Percentiles rank a stretch among this genome's conserved stretches.
Conservation (phyloP, 2,888 invertebrate species). For the Pseudococcus viburni region DNA sequence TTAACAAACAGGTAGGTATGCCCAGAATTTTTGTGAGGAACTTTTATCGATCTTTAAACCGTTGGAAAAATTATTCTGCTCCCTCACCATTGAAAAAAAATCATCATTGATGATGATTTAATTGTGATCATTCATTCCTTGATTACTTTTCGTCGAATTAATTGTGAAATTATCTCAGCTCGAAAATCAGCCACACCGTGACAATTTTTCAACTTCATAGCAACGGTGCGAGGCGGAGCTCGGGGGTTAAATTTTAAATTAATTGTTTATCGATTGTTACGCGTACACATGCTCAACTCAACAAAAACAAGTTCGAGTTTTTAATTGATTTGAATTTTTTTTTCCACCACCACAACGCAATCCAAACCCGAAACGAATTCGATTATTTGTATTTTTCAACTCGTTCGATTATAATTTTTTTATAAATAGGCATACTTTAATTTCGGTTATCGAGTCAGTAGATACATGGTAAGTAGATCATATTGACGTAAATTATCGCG, state of each 20-base stretch:
- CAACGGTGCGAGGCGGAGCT: not conserved
- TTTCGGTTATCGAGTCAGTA: not conserved
- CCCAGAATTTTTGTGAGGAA: too few species aligned
- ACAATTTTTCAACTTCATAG: not conserved
- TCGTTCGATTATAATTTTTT: not conserved
- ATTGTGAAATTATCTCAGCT: not conserved
- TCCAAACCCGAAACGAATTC: not conserved
- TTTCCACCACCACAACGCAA: not conserved
- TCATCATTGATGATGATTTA: too few species aligned
- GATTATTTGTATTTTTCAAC: not conserved
- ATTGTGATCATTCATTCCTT: too few species aligned
- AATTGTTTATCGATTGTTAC: not conserved
- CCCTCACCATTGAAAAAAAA: too few species aligned
- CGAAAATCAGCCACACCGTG: not conserved
- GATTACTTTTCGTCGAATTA: too few species aligned
- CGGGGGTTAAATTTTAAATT: not conserved
- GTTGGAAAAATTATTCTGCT: too few species aligned
- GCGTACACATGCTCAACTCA: not conserved
- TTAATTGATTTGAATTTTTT: constrained; percentile 21
- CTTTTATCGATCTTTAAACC: too few species aligned
- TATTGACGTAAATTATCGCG: too few species aligned
- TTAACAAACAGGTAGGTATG: too few species aligned
- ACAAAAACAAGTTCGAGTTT: not conserved
- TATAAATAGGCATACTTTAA: not conserved
- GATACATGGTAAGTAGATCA: not conserved